Evolutionary conservation across 1,140 invertebrate species (phyloP), one percentile per base, ranked within the genome.

Genomic region (Lamellibrachia luymesi): DNA sequence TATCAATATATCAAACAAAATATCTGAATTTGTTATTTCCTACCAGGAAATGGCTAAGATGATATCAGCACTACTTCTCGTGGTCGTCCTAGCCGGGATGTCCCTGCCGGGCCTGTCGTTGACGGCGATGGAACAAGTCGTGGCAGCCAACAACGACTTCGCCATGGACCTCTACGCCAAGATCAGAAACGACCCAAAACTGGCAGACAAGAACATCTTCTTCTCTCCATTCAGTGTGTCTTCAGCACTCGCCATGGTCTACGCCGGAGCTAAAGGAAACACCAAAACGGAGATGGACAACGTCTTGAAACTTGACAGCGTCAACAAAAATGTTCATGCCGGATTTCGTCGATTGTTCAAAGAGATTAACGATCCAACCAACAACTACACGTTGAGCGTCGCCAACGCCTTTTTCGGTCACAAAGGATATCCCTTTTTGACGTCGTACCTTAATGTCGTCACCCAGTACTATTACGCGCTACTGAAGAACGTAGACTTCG

Each of bases 401-500:
- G 93, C 90, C 10, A 93, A 93, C 90, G 51, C 51, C 25, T 49
- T 93, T 8, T 93, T 90, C 51, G 93, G 80, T 50, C 38, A 25
- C n/a, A 25, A 93, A 25, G 80, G n/a, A 38, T 17, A 52, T 91
- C 50, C 51, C 0, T 93, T 93, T 49, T 50, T 38, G 10, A 2
- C 38, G 27, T 6, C 93, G 51, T 93, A 90, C 90, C 27, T 93
- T 8, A 93, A 90, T 27, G 38, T 50, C 27, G 50, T 49, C 80
- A 22, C 22, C 51, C 22, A 90, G 2, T 91, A 50, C 56, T 93
- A 50, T 27, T 51, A 17, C 17, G 50, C 93, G 7, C 38, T 51
- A 50, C 22, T 93, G 1, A 90, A 93, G 51, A 50, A 80, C 38
- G 13, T 94, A 25, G 92, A 94, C 64, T 92, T 93, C 51, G 92